Percentiles rank a stretch among this genome's conserved stretches.
Evolutionary conservation across 2,113 vertebrate species (phyloP).

Genomic region (Syngnathoides biaculeatus): DNA sequence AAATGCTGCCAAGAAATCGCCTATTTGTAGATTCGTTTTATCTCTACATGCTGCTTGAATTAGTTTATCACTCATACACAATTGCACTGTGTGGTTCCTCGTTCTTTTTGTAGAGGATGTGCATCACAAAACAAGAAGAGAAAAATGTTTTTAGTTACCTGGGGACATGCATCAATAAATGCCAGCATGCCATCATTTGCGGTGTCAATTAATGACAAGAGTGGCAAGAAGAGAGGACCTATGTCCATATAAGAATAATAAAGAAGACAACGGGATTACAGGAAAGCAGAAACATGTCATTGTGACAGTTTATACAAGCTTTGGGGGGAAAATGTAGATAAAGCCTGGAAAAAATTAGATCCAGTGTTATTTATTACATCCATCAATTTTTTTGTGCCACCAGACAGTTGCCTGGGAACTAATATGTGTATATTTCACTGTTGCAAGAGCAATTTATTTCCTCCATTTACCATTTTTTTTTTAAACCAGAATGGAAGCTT

Average conservation of each 20-base stretch:
- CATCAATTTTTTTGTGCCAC: no score
- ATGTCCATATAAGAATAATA: not conserved
- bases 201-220: slow-evolving; percentile 26
- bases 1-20: slow-evolving; percentile 33
- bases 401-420: no score
- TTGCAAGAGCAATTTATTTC: no score
- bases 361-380: no score
- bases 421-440: no score
- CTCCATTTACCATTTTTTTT: no score
- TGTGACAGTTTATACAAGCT: slow-evolving; percentile 11
- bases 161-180: slow-evolving; percentile 56
- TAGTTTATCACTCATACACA: slow-evolving; percentile 56
- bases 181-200: slow-evolving; percentile 56
- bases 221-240: not conserved
- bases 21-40: slow-evolving; percentile 36
- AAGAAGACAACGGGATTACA: not conserved
- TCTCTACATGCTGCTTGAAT: slow-evolving; percentile 51
- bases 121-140: slow-evolving; percentile 33
- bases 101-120: slow-evolving; percentile 20
- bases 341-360: not conserved
- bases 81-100: slow-evolving; percentile 34
- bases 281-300: slow-evolving; percentile 10
- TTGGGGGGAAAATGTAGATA: slow-evolving; percentile 4
- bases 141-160: slow-evolving; percentile 28
- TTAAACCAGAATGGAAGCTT: no score